phyloP scores from a whole-genome alignment of 2,797 vertebrate genomes.

The Sciaenops ocellatus region DNA sequence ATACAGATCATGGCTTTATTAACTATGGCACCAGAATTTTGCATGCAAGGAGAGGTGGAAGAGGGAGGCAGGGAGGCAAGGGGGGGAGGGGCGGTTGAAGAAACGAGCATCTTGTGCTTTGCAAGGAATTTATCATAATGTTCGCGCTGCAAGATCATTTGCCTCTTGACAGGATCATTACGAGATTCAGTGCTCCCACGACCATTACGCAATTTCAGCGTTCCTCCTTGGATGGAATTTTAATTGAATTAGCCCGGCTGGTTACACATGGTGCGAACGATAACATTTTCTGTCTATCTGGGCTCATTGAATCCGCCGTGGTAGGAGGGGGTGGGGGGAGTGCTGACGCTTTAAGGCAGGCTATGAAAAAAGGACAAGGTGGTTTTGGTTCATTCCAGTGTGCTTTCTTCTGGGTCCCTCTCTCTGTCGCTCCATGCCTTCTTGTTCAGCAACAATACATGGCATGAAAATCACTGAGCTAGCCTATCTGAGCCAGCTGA shows the following conservation, averaged over 20 bases:
- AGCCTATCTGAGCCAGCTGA: constrained; percentile 31
- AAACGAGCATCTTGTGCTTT: constrained; percentile 72
- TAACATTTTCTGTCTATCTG: constrained; percentile 84
- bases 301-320: constrained; percentile 73
- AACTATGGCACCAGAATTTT: constrained; percentile 72
- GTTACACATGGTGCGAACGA: constrained; percentile 84
- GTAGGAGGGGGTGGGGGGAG: constrained; percentile 14
- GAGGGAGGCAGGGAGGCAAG: neutral
- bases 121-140: constrained; percentile 83
- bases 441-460: constrained; percentile 53
- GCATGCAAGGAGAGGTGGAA: constrained; percentile 51
- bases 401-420: constrained; percentile 21
- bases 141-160: constrained; percentile 79
- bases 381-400: constrained; percentile 47
- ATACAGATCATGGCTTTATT: constrained; percentile 78
- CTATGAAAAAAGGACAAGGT: constrained; percentile 48
- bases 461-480: constrained; percentile 24
- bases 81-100: neutral
- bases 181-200: constrained; percentile 82
- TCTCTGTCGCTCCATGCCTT: constrained; percentile 12
- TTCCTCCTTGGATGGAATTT: constrained; percentile 83
- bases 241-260: constrained; percentile 86
- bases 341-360: constrained; percentile 67
- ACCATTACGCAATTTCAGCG: constrained; percentile 83
- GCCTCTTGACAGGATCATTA: constrained; percentile 86